Evolutionary conservation across 2,888 invertebrate genomes (phyloP).

Genomic region (Pachliopta kotzebuea): DNA sequence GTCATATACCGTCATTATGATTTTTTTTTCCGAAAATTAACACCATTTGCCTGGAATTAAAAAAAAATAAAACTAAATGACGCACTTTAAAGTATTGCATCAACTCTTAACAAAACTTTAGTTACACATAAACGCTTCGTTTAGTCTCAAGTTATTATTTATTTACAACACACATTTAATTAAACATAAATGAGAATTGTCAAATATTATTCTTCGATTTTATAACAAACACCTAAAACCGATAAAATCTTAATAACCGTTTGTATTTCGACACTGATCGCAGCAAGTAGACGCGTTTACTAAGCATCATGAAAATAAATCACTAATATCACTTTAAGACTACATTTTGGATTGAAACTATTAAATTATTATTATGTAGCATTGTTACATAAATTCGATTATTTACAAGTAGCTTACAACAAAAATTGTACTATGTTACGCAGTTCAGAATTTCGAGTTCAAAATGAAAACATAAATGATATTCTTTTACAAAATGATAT

Average conservation of each 20-base stretch:
- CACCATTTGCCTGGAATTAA: not conserved
- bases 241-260: not conserved
- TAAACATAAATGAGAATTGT: not conserved
- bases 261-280: not conserved
- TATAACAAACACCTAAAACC: not conserved
- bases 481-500: too few relatives aligned
- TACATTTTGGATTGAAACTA: not conserved
- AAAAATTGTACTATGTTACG: too few relatives aligned
- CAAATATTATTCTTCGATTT: not conserved
- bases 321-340: not conserved
- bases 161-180: too few relatives aligned
- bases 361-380: not conserved
- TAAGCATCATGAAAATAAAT: not conserved
- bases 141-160: too few relatives aligned
- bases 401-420: not conserved
- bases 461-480: too few relatives aligned
- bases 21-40: not conserved
- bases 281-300: not conserved
- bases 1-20: not conserved
- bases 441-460: too few relatives aligned
- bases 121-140: not conserved
- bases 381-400: not conserved
- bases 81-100: not conserved
- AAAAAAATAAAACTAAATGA: not conserved
- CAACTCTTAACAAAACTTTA: not conserved